Evolutionary conservation across 2,797 vertebrate species (phyloP).

Genomic region (Botia almorhae): DNA sequence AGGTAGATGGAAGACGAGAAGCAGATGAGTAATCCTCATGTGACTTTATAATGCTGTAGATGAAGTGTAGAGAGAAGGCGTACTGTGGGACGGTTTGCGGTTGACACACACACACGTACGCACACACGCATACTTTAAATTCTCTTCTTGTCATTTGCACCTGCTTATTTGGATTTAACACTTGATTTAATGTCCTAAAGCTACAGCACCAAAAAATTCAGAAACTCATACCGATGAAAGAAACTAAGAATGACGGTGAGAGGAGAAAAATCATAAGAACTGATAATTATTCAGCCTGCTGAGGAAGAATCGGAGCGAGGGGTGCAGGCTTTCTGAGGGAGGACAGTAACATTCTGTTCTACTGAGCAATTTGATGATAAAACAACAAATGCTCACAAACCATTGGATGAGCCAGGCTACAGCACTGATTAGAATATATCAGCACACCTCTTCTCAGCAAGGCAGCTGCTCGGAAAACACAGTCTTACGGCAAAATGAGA

Average conservation of each 20-base stretch:
- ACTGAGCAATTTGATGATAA: slow-evolving; percentile 57
- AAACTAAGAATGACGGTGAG: slow-evolving; percentile 32
- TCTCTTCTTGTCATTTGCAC: slow-evolving; percentile 49
- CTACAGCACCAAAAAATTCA: slow-evolving; percentile 36
- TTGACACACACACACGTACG: slow-evolving; percentile 37
- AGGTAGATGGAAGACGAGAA: slow-evolving; percentile 34
- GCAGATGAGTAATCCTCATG: slow-evolving; percentile 57
- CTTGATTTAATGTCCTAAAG: slow-evolving; percentile 53
- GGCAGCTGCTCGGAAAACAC: slow-evolving; percentile 66
- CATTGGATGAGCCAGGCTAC: slow-evolving; percentile 66
- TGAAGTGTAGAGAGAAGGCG: slow-evolving; percentile 44
- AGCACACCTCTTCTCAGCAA: slow-evolving; percentile 65
- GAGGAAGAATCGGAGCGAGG: slow-evolving; percentile 16
- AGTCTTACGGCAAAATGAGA: slow-evolving; percentile 64
- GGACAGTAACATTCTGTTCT: slow-evolving; percentile 57
- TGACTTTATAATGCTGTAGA: slow-evolving; percentile 53
- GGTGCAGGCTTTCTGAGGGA: slow-evolving; percentile 42
- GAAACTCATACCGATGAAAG: slow-evolving; percentile 30
- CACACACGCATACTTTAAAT: slow-evolving; percentile 35
- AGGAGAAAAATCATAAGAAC: slow-evolving; percentile 20
- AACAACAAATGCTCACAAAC: slow-evolving; percentile 63
- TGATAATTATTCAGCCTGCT: slow-evolving; percentile 30
- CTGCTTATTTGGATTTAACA: slow-evolving; percentile 52
- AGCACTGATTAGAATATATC: slow-evolving; percentile 69
- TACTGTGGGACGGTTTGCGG: slow-evolving; percentile 46